Base-by-base conservation (phyloP, 2,888 invertebrate species). In the Miltochrista miniata region DNA sequence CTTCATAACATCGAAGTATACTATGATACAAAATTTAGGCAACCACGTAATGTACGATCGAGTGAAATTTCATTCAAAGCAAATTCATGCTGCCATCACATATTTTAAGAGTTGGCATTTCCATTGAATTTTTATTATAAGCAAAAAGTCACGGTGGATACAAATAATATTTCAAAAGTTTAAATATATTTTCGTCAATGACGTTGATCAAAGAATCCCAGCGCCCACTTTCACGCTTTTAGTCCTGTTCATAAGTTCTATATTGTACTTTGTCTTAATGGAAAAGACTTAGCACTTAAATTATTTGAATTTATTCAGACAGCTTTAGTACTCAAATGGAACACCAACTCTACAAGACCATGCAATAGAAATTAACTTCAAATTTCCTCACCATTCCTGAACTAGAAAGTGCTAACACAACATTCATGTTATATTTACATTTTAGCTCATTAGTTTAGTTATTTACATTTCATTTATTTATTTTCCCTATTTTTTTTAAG, bases 401-500 rank as follows among this genome's bases (percentile, higher is more conserved):
- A 57, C 57, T 57, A 45, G 61, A 56, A 58, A 51, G 75, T 76
- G 76, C 72, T 65, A 58, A 58, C 62, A 62, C 68, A 71, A 69
- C 70, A 74, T 62, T 71, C 56, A 64, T 52, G 37, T 64, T 61
- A 51, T 76, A 76, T 76, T 66, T 75, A 76, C 74, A 74, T 59
- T 59, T 60, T 45, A 64, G 54, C 5, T 24, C 3, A 11, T 60
- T 60, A 55, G 52, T 58, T 70, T 44, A 13, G 13, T 44, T 83
- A 82, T 81, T 64, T 82, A 83, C 81, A 81, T 41, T 57, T 59
- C 40, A 61, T 64, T 66, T 59, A 65, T 64, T 59, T 59, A 51
- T 45, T 15, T 30, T 52, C 53, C 59, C 56, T 54, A 54, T 42
- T 56, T 51, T 56, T 61, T 61, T 55, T 62, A 56, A 49, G 34